Evolutionary conservation across 2,113 vertebrate genomes (phyloP), one percentile per base, ranked within the genome.

Genomic region (Arizona elegans): DNA sequence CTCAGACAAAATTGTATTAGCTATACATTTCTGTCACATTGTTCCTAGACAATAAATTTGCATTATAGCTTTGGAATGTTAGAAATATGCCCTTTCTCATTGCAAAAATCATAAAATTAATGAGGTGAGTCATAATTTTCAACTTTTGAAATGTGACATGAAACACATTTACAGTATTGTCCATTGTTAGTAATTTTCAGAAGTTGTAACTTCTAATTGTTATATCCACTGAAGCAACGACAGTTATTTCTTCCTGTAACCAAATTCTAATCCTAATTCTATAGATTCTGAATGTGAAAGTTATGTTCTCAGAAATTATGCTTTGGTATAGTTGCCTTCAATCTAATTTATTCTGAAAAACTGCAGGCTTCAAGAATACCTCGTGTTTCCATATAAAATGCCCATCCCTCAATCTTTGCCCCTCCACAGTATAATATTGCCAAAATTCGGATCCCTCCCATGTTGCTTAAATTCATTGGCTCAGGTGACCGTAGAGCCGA

Each of bases 331-430:
- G 43, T 50, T 94, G 94, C 87, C 94, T 87, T 95, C 95, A 91
- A 94, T 96, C 94, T 95, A 89, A 10, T 50, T 93, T 93, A 53
- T 94, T 87, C 62, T 92, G 95, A 94, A 94, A n/a, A 95, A 91
- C 24, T 92, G 70, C 87, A 81, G 87, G 81, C 85, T 95, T 96
- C 21, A 52, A 87, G 50, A 87, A 87, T 87, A 24, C 6, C 50
- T 87, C 21, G 0, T 3, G n/a, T 75, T 38, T 38, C 70, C 70
- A 38, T 17, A 75, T 75, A 75, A 75, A 75, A 75, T 38, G n/a
- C n/a, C 70, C 70, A 75, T 33, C n/a, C n/a, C n/a, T n/a, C 65
- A 70, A 13, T 29, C 65, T 70, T 33, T 33, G 65, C 65, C 5
- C n/a, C 29, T 70, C 65, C 26, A 29, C 59, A 29, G 26, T 2